Conservation (phyloP, 2,113 vertebrate genomes). For the Murina feae region DNA sequence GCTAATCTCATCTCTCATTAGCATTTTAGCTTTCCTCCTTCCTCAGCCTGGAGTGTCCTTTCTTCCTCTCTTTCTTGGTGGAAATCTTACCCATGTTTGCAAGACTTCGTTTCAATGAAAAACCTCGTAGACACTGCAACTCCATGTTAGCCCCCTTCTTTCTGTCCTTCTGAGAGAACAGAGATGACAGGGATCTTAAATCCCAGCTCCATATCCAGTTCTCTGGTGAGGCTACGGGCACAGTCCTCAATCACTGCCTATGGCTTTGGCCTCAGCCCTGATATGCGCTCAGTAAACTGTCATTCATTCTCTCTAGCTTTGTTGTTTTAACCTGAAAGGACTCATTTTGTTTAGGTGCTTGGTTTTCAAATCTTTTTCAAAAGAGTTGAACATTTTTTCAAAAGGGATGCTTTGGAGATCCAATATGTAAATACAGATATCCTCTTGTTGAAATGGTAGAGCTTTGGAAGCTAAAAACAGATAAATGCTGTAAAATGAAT, state of each 20-base stretch:
- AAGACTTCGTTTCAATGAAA: background rate
- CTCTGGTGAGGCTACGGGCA: background rate
- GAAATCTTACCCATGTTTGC: background rate
- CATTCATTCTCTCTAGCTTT: background rate
- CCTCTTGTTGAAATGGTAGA: slow-evolving; percentile 2
- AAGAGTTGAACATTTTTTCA: background rate
- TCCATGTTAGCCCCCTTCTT: background rate
- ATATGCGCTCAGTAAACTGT: background rate
- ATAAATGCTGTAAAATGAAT: slow-evolving; percentile 54
- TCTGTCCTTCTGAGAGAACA: background rate
- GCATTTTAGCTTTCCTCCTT: background rate
- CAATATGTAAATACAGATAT: background rate
- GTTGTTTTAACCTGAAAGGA: slow-evolving; percentile 21
- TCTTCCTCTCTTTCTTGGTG: background rate
- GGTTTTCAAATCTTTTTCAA: background rate
- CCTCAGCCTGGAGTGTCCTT: background rate
- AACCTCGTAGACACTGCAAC: background rate
- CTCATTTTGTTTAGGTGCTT: background rate
- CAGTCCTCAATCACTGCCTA: background rate
- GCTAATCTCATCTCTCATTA: background rate
- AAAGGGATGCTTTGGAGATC: background rate
- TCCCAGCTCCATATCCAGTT: background rate
- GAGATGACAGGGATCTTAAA: background rate
- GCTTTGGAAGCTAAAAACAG: slow-evolving; percentile 18
- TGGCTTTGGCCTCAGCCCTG: background rate